These are phyloP conservation scores for Armadillidium nasatum DNA, from an alignment of 1,140 invertebrate genomes.

Conservation along the genomic window DNA sequence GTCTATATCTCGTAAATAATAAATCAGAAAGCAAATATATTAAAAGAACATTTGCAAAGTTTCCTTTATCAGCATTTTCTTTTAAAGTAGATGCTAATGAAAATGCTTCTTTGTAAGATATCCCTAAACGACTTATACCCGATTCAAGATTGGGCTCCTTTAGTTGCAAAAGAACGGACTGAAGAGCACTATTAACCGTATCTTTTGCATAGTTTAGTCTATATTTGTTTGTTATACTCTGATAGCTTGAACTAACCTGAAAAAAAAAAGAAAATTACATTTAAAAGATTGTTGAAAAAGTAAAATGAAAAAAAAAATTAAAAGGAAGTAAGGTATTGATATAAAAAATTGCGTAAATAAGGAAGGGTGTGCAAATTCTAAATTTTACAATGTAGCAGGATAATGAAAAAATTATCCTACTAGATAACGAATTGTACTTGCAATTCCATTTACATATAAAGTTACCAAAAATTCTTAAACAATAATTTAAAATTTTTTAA, in stretches of 20 bases:
- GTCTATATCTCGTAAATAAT: slow-evolving; percentile 5
- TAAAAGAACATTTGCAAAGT: neutral
- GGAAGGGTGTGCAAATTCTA: too few species aligned
- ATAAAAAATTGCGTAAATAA: too few species aligned
- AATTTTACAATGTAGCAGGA: too few species aligned
- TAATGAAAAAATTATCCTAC: too few species aligned
- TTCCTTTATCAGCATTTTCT: slow-evolving; percentile 2
- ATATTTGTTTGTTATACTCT: neutral
- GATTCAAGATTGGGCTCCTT: neutral
- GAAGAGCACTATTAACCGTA: neutral
- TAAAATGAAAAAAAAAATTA: too few species aligned
- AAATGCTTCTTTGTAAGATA: neutral
- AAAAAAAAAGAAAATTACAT: neutral
- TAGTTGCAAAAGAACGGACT: neutral
- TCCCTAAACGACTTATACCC: neutral
- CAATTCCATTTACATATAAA: too few species aligned
- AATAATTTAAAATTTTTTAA: too few species aligned
- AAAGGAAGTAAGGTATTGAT: too few species aligned
- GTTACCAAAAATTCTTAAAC: too few species aligned
- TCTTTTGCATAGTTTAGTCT: neutral
- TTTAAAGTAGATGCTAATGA: neutral
- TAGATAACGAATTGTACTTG: too few species aligned
- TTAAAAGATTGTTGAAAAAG: too few species aligned
- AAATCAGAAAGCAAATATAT: slow-evolving; percentile 7
- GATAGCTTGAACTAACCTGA: neutral